Evolutionary conservation across 2,113 vertebrate genomes (phyloP).

Genomic region (Archilochus colubris): DNA sequence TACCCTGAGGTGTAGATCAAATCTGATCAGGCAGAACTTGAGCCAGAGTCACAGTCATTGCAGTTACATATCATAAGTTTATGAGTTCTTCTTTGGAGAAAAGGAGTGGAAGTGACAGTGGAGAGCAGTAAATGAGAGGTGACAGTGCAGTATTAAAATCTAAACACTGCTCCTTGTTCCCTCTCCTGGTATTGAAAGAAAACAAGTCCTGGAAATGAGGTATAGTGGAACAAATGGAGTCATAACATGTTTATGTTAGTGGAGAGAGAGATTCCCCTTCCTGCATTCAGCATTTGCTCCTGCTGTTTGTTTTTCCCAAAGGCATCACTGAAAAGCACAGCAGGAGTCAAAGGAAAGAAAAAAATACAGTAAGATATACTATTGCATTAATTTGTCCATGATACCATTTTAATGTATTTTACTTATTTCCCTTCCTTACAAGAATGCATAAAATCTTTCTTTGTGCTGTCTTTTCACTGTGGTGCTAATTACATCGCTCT

Average conservation of each 20-base stretch:
- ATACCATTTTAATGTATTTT: background rate
- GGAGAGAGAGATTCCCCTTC: background rate
- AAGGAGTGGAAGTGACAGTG: background rate
- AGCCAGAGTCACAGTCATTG: background rate
- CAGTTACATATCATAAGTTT: background rate
- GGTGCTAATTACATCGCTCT: background rate
- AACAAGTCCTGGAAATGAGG: fast-evolving
- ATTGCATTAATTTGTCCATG: background rate
- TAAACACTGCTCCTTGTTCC: background rate
- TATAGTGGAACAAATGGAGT: background rate
- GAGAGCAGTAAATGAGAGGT: background rate
- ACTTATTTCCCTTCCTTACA: background rate
- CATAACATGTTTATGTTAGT: background rate
- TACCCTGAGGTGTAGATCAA: background rate
- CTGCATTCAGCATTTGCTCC: background rate
- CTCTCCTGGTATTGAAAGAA: background rate
- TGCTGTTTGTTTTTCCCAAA: background rate
- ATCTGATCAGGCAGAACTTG: background rate
- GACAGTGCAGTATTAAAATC: too few relatives aligned
- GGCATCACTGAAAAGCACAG: background rate
- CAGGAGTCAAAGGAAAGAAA: background rate
- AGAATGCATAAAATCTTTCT: background rate
- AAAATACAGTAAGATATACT: background rate
- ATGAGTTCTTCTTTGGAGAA: background rate
- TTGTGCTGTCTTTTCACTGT: background rate